These are phyloP conservation scores for Enteromius anoplus DNA, from an alignment of 2,797 vertebrate species.

Conservation along the genomic window DNA sequence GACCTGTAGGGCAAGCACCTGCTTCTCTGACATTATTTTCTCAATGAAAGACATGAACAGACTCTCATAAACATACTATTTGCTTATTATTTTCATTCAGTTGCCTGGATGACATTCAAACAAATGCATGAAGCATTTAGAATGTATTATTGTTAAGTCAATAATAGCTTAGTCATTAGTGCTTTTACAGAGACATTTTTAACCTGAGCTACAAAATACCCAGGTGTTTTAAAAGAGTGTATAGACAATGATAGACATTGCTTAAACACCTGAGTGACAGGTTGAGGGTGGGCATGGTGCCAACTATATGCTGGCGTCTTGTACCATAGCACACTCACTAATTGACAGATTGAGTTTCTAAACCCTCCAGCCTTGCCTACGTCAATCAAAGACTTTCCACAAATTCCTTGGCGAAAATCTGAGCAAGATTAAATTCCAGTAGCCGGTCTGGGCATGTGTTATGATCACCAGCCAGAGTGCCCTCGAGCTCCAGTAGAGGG, in stretches of 20 bases:
- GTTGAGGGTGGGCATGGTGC: neutral
- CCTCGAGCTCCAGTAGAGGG: no score
- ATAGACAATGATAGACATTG: neutral
- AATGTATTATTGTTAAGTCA: neutral
- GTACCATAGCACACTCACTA: neutral
- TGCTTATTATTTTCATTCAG: conserved; percentile 10
- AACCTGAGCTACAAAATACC: neutral
- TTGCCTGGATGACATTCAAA: conserved; percentile 10
- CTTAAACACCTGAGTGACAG: conserved; percentile 11
- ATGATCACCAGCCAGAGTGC: no score
- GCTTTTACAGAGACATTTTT: neutral
- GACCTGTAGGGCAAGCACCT: conserved; percentile 58
- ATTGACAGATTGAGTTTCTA: conserved; percentile 28
- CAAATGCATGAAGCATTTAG: neutral
- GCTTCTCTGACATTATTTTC: conserved; percentile 49
- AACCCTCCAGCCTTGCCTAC: conserved; percentile 40
- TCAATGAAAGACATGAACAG: conserved; percentile 46
- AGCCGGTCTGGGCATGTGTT: conserved; percentile 69
- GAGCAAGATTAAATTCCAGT: conserved; percentile 70
- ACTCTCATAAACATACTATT: neutral
- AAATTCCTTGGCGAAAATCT: conserved; percentile 60
- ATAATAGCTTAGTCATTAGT: neutral
- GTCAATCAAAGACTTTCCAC: conserved; percentile 41
- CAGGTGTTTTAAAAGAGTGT: neutral
- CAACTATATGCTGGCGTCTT: neutral